phyloP scores from a whole-genome alignment of 1,140 invertebrate genomes.

The Drosophila sulfurigaster region DNA sequence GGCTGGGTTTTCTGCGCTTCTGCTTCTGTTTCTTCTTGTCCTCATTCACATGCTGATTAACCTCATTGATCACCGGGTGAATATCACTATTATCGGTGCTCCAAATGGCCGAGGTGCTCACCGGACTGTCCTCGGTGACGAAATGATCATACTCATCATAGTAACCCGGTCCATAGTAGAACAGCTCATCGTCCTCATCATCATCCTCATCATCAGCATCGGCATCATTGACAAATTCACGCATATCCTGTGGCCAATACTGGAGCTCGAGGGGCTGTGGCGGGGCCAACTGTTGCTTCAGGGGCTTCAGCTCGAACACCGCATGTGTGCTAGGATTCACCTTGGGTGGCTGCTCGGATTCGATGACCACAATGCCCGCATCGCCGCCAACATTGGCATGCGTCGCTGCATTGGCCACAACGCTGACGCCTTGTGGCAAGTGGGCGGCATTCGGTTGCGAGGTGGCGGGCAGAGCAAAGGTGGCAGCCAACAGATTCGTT shows the following conservation, averaged over 20 bases:
- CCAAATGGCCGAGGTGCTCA: slow-evolving; percentile 62
- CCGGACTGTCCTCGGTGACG: slow-evolving; percentile 44
- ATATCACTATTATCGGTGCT: slow-evolving; percentile 63
- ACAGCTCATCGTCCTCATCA: slow-evolving; percentile 46
- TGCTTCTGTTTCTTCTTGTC: slow-evolving; percentile 42
- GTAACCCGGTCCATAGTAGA: slow-evolving; percentile 39
- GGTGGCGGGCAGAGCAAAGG: slow-evolving; percentile 23
- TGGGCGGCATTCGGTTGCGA: slow-evolving; percentile 38
- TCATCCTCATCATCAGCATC: slow-evolving; percentile 18
- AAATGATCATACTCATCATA: slow-evolving; percentile 57
- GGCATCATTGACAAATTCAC: slow-evolving; percentile 15
- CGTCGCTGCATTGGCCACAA: slow-evolving; percentile 63
- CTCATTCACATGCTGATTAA: slow-evolving; percentile 37
- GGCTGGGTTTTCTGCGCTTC: slow-evolving; percentile 26
- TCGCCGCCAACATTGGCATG: slow-evolving; percentile 67
- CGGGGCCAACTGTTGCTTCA: slow-evolving; percentile 22
- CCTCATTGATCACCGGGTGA: slow-evolving; percentile 44
- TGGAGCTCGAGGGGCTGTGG: neutral
- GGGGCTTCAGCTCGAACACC: slow-evolving; percentile 75
- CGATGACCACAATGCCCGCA: slow-evolving; percentile 72
- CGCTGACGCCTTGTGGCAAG: slow-evolving; percentile 57
- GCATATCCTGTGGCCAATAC: slow-evolving; percentile 4
- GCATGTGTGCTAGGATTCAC: slow-evolving; percentile 79
- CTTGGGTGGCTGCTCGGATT: slow-evolving; percentile 73
- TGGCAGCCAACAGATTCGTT: slow-evolving; percentile 47